phyloP scores from a whole-genome alignment of 1,140 invertebrate genomes.

The Solenopsis invicta region DNA sequence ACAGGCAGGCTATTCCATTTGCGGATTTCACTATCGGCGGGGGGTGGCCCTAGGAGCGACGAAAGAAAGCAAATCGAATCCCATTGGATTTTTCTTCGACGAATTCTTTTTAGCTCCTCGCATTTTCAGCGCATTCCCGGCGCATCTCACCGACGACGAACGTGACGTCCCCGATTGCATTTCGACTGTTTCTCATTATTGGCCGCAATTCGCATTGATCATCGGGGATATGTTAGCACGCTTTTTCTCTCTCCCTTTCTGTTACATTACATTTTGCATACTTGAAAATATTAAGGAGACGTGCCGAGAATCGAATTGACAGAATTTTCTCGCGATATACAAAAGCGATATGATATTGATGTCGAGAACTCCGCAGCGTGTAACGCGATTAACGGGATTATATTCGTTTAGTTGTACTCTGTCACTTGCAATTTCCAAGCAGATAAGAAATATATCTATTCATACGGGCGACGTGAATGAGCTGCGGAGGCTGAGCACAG shows the following conservation, averaged over 20 bases:
- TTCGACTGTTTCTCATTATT: slow-evolving; percentile 3
- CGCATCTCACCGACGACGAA: not conserved
- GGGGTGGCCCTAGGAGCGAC: slow-evolving; percentile 3
- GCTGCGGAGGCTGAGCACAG: slow-evolving; percentile 66
- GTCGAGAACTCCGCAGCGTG: not conserved
- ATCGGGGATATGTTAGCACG: not conserved
- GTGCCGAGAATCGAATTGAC: not conserved
- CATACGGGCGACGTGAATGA: slow-evolving; percentile 43
- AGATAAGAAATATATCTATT: slow-evolving; percentile 16
- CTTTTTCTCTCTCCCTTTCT: not conserved
- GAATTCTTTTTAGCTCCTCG: not conserved
- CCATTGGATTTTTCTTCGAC: slow-evolving; percentile 15
- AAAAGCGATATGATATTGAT: not conserved
- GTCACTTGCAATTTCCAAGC: not conserved
- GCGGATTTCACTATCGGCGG: slow-evolving; percentile 48
- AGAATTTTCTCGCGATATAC: not conserved
- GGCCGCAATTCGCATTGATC: slow-evolving; percentile 3
- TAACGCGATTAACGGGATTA: not conserved
- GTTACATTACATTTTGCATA: not conserved
- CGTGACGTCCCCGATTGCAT: not conserved
- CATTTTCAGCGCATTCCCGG: not conserved
- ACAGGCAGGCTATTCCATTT: not conserved
- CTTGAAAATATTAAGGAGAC: slow-evolving; percentile 28
- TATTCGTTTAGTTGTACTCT: not conserved
- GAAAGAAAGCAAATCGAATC: slow-evolving; percentile 64